These are phyloP conservation scores for Copsychus sechellarum DNA, from an alignment of 2,113 vertebrate species.

Conservation along the genomic window DNA sequence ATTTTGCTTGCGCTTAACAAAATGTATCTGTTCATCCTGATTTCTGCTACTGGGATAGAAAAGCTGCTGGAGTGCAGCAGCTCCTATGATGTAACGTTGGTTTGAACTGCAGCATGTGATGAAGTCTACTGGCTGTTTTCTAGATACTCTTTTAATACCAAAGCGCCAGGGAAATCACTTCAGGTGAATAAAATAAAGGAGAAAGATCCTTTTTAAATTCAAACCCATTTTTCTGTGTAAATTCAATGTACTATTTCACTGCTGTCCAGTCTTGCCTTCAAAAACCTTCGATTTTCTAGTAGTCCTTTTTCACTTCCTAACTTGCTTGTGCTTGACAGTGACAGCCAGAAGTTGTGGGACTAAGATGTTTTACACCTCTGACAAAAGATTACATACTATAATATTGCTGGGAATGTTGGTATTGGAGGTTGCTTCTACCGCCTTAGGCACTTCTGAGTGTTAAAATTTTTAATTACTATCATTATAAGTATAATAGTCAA, in stretches of 20 bases:
- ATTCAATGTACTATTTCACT: not conserved
- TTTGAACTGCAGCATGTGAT: not conserved
- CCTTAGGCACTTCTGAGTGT: not conserved
- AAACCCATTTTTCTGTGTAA: not conserved
- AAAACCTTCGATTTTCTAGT: not conserved
- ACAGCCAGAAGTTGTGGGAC: not conserved
- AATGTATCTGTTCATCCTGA: not conserved
- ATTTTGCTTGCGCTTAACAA: not conserved
- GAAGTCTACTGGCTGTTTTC: not conserved
- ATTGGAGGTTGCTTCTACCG: not conserved
- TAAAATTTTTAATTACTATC: not conserved
- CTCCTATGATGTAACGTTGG: rapidly evolving
- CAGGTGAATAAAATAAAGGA: not conserved
- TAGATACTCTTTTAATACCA: not conserved
- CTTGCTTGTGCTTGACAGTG: not conserved
- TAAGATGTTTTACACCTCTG: not conserved
- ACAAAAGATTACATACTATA: not conserved
- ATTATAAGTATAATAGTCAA: not conserved
- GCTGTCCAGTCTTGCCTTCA: not conserved
- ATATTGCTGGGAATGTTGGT: not conserved
- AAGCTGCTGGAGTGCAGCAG: not conserved
- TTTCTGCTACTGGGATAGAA: not conserved
- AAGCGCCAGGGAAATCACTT: not conserved
- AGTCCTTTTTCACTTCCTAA: not conserved
- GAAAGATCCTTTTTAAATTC: not conserved